Base-by-base conservation (phyloP, 2,888 invertebrate species). In the Drosophila acutilabella region DNA sequence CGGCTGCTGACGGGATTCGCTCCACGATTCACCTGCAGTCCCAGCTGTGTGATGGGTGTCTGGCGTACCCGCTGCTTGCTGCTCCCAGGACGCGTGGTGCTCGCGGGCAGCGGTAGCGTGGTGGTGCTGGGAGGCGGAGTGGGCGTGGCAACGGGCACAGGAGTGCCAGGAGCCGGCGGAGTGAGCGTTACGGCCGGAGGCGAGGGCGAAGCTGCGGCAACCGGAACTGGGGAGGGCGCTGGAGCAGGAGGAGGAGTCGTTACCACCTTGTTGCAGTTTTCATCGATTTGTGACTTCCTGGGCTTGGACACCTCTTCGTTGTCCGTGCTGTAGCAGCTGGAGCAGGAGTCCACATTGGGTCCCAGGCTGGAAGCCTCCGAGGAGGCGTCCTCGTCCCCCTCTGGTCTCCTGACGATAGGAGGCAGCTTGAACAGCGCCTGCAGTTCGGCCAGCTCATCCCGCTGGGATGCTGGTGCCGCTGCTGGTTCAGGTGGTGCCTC, bases 351-450 rank as follows among this genome's bases (percentile, higher is more conserved):
- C 26, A 95, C 93, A 74, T 95, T 94, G 14, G 95, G 95, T 54
- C 95, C 95, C 18, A 95, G 93, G 84, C 96, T 96, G 0, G 95
- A 95, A 42, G 95, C 93, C 51, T 89, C 88, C 84, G 95, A 95
- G 76, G 91, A 91, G 30, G 62, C 82, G 3, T 74, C 81, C 13
- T 85, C 85, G 5, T 81, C 89, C 0, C 66, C 85, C 20, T 54
- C 52, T 0, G 75, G 74, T n/a, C 78, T 81, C 30, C 67, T 74
- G 5, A 80, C 81, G 42, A 91, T 91, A 1, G 90, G 91, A 23
- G 91, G 91, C 59, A 91, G 68, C 71, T 91, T 91, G 42, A 90
- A 87, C n/a, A 88, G 67, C 8, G 90, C 88, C 53, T 90, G 88
- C 11, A 89, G 51, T 30, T 87, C 81, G 2, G 80, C 88, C 18